Conservation (phyloP, 2,888 invertebrate species). For the Hecatera dysodea region DNA sequence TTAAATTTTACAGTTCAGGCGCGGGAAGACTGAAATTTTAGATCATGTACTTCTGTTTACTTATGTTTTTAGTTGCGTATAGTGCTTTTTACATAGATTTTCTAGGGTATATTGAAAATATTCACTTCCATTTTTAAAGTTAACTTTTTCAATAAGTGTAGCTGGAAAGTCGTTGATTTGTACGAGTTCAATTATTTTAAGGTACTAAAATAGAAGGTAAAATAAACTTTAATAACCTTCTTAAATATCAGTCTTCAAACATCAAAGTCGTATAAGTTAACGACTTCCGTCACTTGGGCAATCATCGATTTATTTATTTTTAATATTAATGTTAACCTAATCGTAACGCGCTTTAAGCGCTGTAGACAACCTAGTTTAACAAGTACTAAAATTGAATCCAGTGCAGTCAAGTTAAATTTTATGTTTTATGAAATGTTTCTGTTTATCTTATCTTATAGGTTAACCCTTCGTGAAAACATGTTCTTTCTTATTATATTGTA, state of each 20-base stretch:
- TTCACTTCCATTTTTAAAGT: background rate
- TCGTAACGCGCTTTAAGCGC: background rate
- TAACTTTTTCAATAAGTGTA: background rate
- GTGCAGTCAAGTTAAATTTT: background rate
- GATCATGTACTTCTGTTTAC: background rate
- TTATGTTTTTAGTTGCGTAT: background rate
- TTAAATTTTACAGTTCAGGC: background rate
- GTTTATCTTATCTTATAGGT: background rate
- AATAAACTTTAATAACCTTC: background rate
- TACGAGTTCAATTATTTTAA: background rate
- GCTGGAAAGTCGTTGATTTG: background rate
- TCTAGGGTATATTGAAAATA: background rate
- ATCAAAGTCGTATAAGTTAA: slow-evolving; percentile 4
- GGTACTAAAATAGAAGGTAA: slow-evolving; percentile 12
- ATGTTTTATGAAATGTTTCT: background rate
- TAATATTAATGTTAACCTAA: background rate
- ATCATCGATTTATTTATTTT: background rate
- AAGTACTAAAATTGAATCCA: background rate
- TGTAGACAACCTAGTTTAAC: background rate
- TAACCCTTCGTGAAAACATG: background rate
- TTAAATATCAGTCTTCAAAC: slow-evolving; percentile 11
- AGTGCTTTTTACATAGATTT: background rate
- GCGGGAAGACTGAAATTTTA: background rate
- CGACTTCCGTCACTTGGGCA: background rate
- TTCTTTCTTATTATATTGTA: background rate